A percentile compares a stretch with the other conserved stretches of the same genome.
Evolutionary conservation across 2,888 invertebrate genomes (phyloP).

Genomic region (Heterodera filipjevi): DNA sequence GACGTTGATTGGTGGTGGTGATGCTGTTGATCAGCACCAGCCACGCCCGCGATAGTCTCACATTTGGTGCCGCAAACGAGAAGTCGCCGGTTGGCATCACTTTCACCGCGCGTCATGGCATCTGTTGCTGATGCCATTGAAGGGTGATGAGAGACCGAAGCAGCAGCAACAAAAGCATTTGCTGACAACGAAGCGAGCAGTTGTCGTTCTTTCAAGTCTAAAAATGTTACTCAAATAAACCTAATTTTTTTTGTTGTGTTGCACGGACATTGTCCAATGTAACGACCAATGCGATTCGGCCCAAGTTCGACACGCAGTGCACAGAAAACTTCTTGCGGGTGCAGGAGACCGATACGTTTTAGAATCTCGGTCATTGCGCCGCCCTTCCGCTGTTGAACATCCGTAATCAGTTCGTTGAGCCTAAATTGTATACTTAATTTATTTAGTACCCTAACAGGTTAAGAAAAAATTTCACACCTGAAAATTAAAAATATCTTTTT

Average conservation of each 20-base stretch:
- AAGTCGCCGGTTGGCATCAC: not conserved
- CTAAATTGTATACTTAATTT: slow-evolving; percentile 27
- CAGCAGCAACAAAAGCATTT: not conserved
- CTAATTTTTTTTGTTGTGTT: no score
- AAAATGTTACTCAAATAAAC: no score
- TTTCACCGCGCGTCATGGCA: no score
- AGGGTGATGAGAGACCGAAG: not conserved
- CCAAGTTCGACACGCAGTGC: slow-evolving; percentile 31
- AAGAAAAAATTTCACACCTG: no score
- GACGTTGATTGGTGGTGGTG: not conserved
- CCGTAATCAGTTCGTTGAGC: slow-evolving; percentile 39
- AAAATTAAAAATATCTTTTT: no score
- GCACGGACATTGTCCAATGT: slow-evolving; percentile 29
- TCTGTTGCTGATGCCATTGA: not conserved
- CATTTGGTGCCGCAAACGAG: slow-evolving; percentile 14
- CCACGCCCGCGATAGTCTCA: not conserved
- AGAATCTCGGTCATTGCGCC: slow-evolving; percentile 32
- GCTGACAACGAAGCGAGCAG: not conserved
- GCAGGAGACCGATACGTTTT: slow-evolving; percentile 35
- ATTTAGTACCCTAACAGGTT: no score
- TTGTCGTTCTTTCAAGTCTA: not conserved
- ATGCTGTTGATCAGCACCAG: not conserved
- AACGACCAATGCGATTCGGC: slow-evolving; percentile 20
- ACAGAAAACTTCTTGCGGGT: slow-evolving; percentile 40
- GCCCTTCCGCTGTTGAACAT: slow-evolving; percentile 33